Evolutionary conservation across 2,888 invertebrate genomes (phyloP), one percentile per base, ranked within the genome.

Genomic region (Hartigia nigra): DNA sequence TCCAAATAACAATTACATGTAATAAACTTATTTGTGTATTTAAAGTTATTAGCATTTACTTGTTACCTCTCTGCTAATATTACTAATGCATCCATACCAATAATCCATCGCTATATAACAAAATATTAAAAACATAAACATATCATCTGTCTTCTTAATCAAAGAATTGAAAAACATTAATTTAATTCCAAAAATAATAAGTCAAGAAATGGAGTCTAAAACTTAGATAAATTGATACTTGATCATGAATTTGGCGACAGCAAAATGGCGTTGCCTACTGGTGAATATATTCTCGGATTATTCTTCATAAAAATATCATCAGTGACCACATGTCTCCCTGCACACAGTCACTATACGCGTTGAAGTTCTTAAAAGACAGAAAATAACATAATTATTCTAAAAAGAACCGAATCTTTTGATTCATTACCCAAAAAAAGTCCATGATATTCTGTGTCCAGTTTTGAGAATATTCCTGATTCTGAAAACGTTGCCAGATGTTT

Each of bases 21-120:
- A 88, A 87, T 88, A 87, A 88, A 88, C 84, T 76, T 86, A 87
- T 87, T 86, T 87, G 86, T 87, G 83, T 87, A 86, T 55, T 55
- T 55, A 23, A 55, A 55, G 9, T 55, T 2, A 2, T 55, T 9
- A 55, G 9, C 14, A 23, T 55, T 23, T 55, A 55, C 23, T 55
- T 9, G 14, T 55, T 55, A 55, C 23, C 55, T 55, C 23, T 55
- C 55, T 55, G 14, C 9, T 1, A 55, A 55, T 55, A 55, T 55
- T 55, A 55, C 9, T 55, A 23, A 55, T 55, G 2, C 0, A 55
- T 23, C 55, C 55, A 23, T 23, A 23, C 9, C 55, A 55, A 55
- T 23, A 23, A 14, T 23, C 35, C 35, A 35, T 35, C 5, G 9
- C 23, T 55, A 23, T 55, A 55, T 23, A 23, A 55, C 9, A 9